Evolutionary conservation across 2,113 vertebrate genomes (phyloP), one percentile per base, ranked within the genome.

Genomic region (Cynoglossus semilaevis): DNA sequence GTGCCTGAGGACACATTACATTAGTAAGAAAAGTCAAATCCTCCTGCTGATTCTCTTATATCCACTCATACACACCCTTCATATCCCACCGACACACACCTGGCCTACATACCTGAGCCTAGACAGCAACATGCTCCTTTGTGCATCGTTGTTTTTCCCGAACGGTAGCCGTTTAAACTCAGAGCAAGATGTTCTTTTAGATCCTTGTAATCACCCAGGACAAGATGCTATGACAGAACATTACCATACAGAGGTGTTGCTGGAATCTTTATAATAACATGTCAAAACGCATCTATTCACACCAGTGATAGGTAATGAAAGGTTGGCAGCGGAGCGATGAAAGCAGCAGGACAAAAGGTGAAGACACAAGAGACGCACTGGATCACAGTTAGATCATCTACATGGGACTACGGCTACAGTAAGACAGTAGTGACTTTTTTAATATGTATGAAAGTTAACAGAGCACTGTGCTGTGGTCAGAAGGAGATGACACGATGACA

Each of bases 91-190:
- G 83, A 85, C 72, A 74, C 72, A 77, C 83, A 74, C 79, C 72
- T 77, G 83, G 76, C 76, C 79, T 77, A 83, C 70, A 81, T 84
- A 73, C 56, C 66, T 76, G 64, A 84, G 75, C 74, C 56, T 36
- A 29, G 5, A 70, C 66, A 79, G 77, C 79, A 81, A 81, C 81
- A 79, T 13, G 53, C 59, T 48, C 59, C 38, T 71, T 60, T 52
- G 53, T 51, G 57, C 65, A 67, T 70, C 51, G 61, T 62, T 15
- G 19, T 67, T 35, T 66, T 72, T 35, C 16, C 42, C 22, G 18
- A 37, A 59, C 5, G 41, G 16, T 3, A 58, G 42, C 62, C 45
- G 69, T 67, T 48, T 29, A 29, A 69, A 51, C 58, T 15, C 59
- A 8, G 42, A 46, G 58, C 14, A 14, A 43, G 29, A 14, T 53